Conservation (phyloP, 2,888 invertebrate species). For the Pherbina coryleti region DNA sequence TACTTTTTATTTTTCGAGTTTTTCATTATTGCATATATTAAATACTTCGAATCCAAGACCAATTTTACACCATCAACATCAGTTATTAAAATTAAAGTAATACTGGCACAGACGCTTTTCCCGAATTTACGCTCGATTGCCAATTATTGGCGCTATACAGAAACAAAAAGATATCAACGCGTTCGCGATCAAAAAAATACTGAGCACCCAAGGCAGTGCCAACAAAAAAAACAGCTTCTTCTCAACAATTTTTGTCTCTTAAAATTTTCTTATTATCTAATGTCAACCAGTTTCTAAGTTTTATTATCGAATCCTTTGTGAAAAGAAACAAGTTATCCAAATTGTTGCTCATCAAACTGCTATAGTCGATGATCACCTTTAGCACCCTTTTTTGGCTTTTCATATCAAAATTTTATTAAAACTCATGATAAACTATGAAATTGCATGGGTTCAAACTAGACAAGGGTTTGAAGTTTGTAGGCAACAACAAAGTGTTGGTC, state of each 20-base stretch:
- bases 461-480: not conserved
- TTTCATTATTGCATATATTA: no score
- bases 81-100: no score
- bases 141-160: no score
- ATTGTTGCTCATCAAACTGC: slow-evolving; percentile 16
- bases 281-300: slow-evolving; percentile 46
- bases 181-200: slow-evolving; percentile 55
- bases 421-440: slow-evolving; percentile 46
- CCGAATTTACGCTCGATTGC: no score
- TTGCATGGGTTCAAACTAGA: slow-evolving; percentile 10
- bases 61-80: no score
- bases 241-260: not conserved
- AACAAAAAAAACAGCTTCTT: not conserved
- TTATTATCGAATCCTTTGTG: slow-evolving; percentile 51
- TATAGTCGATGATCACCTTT: slow-evolving; percentile 10
- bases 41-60: no score
- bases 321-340: slow-evolving; percentile 40
- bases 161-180: slow-evolving; percentile 44
- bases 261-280: slow-evolving; percentile 14
- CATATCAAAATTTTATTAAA: slow-evolving; percentile 28
- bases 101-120: no score
- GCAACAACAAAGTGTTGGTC: not conserved
- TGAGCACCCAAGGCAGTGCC: slow-evolving; percentile 47
- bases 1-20: no score
- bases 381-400: slow-evolving; percentile 2